These are phyloP conservation scores for Vanessa atalanta DNA, from an alignment of 1,140 invertebrate species.

Conservation along the genomic window DNA sequence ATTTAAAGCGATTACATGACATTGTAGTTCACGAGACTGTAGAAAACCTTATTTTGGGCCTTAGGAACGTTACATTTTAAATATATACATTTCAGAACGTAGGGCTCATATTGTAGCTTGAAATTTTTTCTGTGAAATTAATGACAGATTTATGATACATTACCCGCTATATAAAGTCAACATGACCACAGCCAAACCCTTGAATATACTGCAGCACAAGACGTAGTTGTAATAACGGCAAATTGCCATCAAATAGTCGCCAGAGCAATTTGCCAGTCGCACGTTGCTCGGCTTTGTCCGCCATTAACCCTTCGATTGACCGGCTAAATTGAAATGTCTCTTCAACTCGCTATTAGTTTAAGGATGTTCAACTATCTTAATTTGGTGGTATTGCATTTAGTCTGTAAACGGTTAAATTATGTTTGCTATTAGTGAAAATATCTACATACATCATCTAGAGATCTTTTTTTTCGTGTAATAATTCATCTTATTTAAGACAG, in stretches of 20 bases:
- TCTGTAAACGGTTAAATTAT: too few relatives aligned
- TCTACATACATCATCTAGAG: too few relatives aligned
- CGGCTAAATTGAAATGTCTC: slow-evolving; percentile 14
- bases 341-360: slow-evolving; percentile 4
- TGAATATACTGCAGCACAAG: slow-evolving; percentile 38
- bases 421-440: too few relatives aligned
- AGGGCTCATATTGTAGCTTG: too few relatives aligned
- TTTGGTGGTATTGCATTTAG: neutral
- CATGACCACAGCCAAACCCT: neutral
- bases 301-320: slow-evolving; percentile 17
- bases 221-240: slow-evolving; percentile 41
- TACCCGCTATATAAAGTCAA: neutral
- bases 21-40: too few relatives aligned
- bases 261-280: slow-evolving; percentile 37
- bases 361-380: neutral
- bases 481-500: too few relatives aligned
- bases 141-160: neutral
- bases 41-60: too few relatives aligned
- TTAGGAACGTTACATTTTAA: too few relatives aligned
- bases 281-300: slow-evolving; percentile 16
- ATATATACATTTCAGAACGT: too few relatives aligned
- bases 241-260: slow-evolving; percentile 42
- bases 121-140: too few relatives aligned
- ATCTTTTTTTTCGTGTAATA: too few relatives aligned
- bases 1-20: too few relatives aligned